phyloP scores from a whole-genome alignment of 2,888 invertebrate species.

The Coecobrya sp. region DNA sequence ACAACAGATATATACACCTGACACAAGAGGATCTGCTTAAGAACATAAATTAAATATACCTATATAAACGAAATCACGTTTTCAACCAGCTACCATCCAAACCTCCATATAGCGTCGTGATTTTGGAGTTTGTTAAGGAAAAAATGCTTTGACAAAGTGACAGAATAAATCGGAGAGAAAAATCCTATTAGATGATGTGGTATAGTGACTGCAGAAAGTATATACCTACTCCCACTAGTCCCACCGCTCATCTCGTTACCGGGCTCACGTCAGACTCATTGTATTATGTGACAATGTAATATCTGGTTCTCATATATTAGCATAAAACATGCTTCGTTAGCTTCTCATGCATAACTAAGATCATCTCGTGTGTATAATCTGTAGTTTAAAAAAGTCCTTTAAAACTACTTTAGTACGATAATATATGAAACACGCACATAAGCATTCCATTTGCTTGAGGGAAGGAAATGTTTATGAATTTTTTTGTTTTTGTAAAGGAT shows the following conservation, averaged over 20 bases:
- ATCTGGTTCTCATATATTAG: not conserved
- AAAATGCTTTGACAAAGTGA: slow-evolving; percentile 51
- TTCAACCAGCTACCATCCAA: not conserved
- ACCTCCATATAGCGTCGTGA: not conserved
- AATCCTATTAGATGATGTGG: not conserved
- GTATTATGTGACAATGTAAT: not conserved
- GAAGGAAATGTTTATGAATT: slow-evolving; percentile 20
- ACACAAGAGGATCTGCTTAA: not conserved
- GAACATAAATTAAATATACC: not conserved
- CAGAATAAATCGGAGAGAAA: not conserved
- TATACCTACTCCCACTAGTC: not conserved
- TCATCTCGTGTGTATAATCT: not conserved
- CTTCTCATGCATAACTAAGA: not conserved
- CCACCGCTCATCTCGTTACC: not conserved
- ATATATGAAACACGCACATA: not conserved
- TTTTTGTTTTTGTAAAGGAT: not conserved
- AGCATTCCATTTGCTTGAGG: not conserved
- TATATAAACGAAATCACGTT: not conserved
- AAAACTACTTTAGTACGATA: not conserved
- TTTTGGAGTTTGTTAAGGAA: slow-evolving; percentile 34
- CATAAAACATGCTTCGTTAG: slow-evolving; percentile 34
- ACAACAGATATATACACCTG: not conserved
- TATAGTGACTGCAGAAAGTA: not conserved
- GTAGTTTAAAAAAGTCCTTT: not conserved
- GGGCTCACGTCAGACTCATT: not conserved